Percentiles rank a stretch among this genome's conserved stretches.
phyloP scores from a whole-genome alignment of 2,113 vertebrate species.

The Isurus oxyrinchus region DNA sequence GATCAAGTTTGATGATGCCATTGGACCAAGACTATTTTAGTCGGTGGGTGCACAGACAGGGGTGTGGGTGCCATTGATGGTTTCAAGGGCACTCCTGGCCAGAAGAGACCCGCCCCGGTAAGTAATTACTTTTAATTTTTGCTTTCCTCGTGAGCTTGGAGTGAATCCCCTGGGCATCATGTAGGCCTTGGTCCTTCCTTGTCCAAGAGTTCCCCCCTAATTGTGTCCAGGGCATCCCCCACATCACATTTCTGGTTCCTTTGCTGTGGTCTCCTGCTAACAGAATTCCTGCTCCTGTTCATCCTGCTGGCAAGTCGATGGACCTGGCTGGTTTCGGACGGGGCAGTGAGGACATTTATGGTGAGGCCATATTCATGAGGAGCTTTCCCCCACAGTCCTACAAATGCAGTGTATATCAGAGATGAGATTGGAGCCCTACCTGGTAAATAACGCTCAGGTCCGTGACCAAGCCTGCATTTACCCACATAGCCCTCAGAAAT shows the following conservation, averaged over 20 bases:
- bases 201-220: background rate
- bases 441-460: background rate
- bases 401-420: background rate
- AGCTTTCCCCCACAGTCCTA: background rate
- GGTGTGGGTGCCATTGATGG: background rate
- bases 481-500: background rate
- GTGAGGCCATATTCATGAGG: background rate
- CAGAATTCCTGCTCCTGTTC: background rate
- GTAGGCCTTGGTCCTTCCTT: background rate
- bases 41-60: background rate
- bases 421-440: background rate
- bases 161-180: background rate
- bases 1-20: background rate
- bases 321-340: background rate
- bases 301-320: no score
- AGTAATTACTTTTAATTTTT: background rate
- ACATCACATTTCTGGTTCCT: background rate
- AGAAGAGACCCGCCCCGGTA: no score
- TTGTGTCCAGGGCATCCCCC: background rate
- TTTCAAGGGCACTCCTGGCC: background rate
- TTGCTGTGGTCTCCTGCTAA: background rate
- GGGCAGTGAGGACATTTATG: background rate
- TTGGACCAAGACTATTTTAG: background rate
- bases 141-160: background rate
- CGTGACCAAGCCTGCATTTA: background rate